Conservation (phyloP, 2,888 invertebrate genomes). For the Acanthosoma haemorrhoidale region DNA sequence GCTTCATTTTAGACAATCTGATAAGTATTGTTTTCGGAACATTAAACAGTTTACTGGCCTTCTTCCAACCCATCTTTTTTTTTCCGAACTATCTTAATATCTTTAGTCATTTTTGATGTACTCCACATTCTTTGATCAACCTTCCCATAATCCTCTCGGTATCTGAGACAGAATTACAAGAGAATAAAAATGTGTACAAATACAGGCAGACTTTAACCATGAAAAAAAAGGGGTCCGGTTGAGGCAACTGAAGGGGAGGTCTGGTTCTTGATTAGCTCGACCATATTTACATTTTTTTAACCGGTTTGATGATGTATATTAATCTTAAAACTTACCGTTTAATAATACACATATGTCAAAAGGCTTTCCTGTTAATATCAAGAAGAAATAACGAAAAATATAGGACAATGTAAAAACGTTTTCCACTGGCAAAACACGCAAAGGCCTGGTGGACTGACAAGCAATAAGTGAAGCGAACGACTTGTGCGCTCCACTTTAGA, state of each 20-base stretch:
- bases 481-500: no score
- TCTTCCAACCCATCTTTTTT: background rate
- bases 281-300: background rate
- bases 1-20: conserved; percentile 24
- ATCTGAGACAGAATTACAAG: background rate
- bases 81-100: background rate
- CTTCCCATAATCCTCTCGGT: background rate
- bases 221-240: background rate
- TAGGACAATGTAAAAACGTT: background rate
- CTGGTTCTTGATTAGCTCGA: background rate
- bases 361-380: background rate
- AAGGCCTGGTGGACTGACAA: no score
- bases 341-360: no score
- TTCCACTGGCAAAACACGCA: background rate
- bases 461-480: no score
- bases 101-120: background rate
- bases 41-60: background rate
- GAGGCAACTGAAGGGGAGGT: background rate
- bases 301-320: background rate
- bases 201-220: background rate
- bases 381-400: background rate
- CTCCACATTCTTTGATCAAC: background rate
- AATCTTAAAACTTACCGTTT: no score
- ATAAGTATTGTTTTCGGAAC: conserved; percentile 22
- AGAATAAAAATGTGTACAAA: background rate